Evolutionary conservation across 2,888 invertebrate genomes (phyloP).

Genomic region (Drosophila sordidula): DNA sequence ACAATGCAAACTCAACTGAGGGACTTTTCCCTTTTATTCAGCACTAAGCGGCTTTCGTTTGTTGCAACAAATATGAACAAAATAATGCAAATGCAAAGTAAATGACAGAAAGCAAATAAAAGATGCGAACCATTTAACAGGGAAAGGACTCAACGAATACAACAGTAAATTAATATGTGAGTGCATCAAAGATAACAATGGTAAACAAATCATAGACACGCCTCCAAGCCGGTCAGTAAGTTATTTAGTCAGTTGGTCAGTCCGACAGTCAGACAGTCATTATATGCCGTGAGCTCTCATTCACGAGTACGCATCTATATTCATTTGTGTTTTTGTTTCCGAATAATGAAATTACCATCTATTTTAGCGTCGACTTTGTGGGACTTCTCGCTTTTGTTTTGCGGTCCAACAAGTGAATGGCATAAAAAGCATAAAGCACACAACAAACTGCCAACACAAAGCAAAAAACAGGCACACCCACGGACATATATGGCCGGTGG

Average conservation of each 20-base stretch:
- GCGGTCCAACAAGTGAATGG: constrained; percentile 54
- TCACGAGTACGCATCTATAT: constrained; percentile 28
- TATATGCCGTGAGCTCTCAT: constrained; percentile 14
- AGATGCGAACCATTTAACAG: constrained; percentile 1
- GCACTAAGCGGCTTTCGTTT: constrained; percentile 41
- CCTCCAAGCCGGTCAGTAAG: constrained; percentile 24
- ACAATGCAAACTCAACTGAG: constrained; percentile 20
- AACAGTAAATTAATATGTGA: constrained; percentile 27
- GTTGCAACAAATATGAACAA: constrained; percentile 16
- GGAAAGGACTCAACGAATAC: constrained; percentile 25
- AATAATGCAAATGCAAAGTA: neutral
- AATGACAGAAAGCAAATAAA: constrained; percentile 15
- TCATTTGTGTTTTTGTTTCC: constrained; percentile 45
- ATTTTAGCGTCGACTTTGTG: constrained; percentile 47
- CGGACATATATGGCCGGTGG: neutral
- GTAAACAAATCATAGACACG: constrained; percentile 27
- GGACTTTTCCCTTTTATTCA: constrained; percentile 28
- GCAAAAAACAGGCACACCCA: constrained; percentile 9
- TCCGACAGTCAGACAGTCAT: constrained; percentile 21
- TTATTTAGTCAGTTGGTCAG: constrained; percentile 26
- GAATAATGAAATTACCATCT: constrained; percentile 73
- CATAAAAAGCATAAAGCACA: constrained; percentile 55
- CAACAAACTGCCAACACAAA: constrained; percentile 54
- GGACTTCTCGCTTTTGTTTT: constrained; percentile 15
- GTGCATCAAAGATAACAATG: constrained; percentile 23